Evolutionary conservation across 2,888 invertebrate genomes (phyloP).

Genomic region (Drosophila paracracens): DNA sequence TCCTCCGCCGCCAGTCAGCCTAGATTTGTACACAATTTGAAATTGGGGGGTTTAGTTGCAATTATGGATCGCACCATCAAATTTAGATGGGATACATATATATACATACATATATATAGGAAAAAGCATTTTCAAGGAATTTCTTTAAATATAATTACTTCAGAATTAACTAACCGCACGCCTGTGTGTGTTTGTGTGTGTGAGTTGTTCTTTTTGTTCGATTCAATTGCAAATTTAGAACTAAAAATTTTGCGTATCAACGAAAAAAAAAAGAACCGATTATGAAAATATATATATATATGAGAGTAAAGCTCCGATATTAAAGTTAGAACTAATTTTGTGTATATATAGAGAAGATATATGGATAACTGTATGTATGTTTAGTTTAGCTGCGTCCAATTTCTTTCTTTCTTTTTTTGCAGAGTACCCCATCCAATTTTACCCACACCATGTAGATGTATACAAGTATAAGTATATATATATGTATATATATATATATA

Average conservation of each 20-base stretch:
- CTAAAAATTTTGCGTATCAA: constrained; percentile 62
- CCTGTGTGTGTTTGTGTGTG: constrained; percentile 3
- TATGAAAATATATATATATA: constrained; percentile 21
- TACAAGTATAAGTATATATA: not conserved
- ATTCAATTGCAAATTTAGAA: constrained; percentile 50
- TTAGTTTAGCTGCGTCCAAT: not conserved
- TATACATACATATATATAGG: constrained; percentile 5
- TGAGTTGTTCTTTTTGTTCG: constrained; percentile 34
- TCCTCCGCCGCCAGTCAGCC: constrained; percentile 17
- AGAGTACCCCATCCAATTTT: constrained; percentile 17
- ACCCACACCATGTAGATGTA: constrained; percentile 27
- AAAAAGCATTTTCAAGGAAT: constrained; percentile 20
- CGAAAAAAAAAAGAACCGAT: constrained; percentile 30
- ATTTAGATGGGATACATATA: constrained; percentile 1
- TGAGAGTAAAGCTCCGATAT: constrained; percentile 48
- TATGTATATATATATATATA: not conserved
- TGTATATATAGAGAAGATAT: constrained; percentile 8
- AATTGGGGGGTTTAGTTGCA: constrained; percentile 4
- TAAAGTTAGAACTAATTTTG: constrained; percentile 28
- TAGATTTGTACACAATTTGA: constrained; percentile 52
- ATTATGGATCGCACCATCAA: constrained; percentile 40
- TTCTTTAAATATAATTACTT: constrained; percentile 49
- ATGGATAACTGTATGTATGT: constrained; percentile 47
- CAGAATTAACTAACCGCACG: constrained; percentile 48
- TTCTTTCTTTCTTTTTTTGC: constrained; percentile 5